These are phyloP conservation scores for Gasterosteus nipponicus DNA, from an alignment of 2,113 vertebrate genomes.

Conservation along the genomic window DNA sequence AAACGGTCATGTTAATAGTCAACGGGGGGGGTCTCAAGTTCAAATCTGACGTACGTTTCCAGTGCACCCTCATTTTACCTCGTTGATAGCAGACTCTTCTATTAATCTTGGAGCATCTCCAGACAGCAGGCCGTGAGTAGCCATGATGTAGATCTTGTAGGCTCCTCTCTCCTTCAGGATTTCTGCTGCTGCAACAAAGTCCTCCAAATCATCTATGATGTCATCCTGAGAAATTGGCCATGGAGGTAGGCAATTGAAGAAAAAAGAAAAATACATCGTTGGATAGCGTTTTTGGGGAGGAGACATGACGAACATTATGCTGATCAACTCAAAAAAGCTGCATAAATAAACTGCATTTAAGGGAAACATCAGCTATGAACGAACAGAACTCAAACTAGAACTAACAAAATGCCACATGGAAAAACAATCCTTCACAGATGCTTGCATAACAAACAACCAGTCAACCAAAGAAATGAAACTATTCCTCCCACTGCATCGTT, in stretches of 20 bases:
- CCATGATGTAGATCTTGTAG: constrained; percentile 98
- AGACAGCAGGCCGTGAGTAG: constrained; percentile 95
- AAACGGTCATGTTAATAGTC: background rate
- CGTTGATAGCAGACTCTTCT: constrained; percentile 94
- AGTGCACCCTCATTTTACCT: constrained; percentile 77
- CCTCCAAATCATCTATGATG: constrained; percentile 96
- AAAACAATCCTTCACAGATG: background rate
- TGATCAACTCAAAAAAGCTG: background rate
- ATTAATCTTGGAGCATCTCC: constrained; percentile 93
- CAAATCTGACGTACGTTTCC: background rate
- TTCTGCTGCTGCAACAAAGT: constrained; percentile 95
- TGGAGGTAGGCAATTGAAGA: background rate
- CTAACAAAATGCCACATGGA: background rate
- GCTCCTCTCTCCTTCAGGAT: constrained; percentile 96
- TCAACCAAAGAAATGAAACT: background rate
- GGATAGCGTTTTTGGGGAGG: background rate
- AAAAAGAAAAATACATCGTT: background rate
- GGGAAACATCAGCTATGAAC: constrained; percentile 4
- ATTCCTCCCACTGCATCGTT: background rate
- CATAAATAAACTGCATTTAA: background rate
- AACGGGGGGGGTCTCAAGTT: no score
- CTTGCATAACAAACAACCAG: background rate
- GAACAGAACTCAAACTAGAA: background rate
- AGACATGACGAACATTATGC: background rate
- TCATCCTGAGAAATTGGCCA: constrained; percentile 85